Evolutionary conservation across 1,140 invertebrate genomes (phyloP).

Genomic region (Drosophila miranda): DNA sequence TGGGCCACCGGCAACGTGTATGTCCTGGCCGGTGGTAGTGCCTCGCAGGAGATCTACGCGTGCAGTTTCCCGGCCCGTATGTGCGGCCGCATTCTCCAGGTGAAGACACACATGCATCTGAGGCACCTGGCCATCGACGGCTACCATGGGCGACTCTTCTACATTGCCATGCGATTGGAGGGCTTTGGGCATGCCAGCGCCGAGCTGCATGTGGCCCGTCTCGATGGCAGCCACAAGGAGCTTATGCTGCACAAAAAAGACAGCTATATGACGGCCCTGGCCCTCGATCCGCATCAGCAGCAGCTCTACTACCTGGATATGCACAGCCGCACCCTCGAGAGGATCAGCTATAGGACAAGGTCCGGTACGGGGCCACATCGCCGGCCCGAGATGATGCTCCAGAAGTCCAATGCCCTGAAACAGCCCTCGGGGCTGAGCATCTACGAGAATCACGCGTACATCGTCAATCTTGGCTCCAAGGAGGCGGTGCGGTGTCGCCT

Average conservation of each 20-base stretch:
- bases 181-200: constrained; percentile 82
- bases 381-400: constrained; percentile 83
- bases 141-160: constrained; percentile 84
- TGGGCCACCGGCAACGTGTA: constrained; percentile 90
- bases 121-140: constrained; percentile 84
- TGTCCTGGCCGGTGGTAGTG: constrained; percentile 86
- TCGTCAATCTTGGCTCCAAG: constrained; percentile 82
- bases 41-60: constrained; percentile 82
- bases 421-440: constrained; percentile 83
- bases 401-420: constrained; percentile 82
- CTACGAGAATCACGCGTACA: constrained; percentile 86
- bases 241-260: constrained; percentile 75
- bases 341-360: constrained; percentile 83
- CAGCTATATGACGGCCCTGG: constrained; percentile 86
- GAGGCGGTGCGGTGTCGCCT: constrained; percentile 84
- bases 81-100: constrained; percentile 85
- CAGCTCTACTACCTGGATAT: constrained; percentile 88
- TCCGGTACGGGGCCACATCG: constrained; percentile 83
- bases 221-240: constrained; percentile 86
- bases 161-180: constrained; percentile 82
- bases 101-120: constrained; percentile 80
- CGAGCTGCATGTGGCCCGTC: constrained; percentile 84
- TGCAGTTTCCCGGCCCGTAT: constrained; percentile 84
- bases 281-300: constrained; percentile 86
- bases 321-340: constrained; percentile 85